Conservation (phyloP, 2,797 vertebrate genomes). For the Galagoides demidoff region DNA sequence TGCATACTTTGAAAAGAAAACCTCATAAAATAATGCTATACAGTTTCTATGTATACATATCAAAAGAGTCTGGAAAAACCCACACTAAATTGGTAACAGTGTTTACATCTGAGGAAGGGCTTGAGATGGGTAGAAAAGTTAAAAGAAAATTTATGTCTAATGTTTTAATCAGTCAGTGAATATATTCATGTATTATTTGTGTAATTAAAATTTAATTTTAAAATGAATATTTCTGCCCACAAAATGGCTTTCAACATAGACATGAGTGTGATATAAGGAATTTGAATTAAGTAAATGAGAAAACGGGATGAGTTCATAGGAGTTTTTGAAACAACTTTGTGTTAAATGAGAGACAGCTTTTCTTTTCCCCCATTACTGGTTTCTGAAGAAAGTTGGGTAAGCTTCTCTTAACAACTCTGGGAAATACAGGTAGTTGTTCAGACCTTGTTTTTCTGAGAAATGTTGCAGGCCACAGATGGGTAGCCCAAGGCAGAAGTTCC, state of each 20-base stretch:
- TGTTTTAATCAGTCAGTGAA: constrained; percentile 52
- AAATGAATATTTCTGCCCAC: constrained; percentile 22
- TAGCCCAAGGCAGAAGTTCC: background rate
- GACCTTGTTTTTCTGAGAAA: background rate
- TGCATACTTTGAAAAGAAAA: background rate
- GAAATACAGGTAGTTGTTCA: background rate
- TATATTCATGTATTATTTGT: constrained; percentile 36
- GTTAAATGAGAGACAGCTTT: background rate
- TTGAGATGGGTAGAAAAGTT: background rate
- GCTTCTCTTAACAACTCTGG: background rate
- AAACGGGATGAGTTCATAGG: constrained; percentile 22
- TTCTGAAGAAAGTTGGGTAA: background rate
- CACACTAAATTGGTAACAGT: background rate
- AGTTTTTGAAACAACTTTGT: constrained; percentile 21
- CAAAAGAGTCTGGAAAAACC: background rate
- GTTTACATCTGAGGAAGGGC: constrained; percentile 29
- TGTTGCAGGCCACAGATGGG: background rate
- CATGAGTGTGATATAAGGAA: background rate
- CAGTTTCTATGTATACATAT: constrained; percentile 18
- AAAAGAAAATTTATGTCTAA: constrained; percentile 15
- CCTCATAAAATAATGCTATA: background rate
- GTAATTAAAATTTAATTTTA: constrained; percentile 67
- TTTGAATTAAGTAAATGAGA: constrained; percentile 56
- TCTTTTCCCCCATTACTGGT: background rate
- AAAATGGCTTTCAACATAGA: constrained; percentile 15